These are phyloP conservation scores for Rutilus rutilus DNA, from an alignment of 2,113 vertebrate species.

Conservation along the genomic window DNA sequence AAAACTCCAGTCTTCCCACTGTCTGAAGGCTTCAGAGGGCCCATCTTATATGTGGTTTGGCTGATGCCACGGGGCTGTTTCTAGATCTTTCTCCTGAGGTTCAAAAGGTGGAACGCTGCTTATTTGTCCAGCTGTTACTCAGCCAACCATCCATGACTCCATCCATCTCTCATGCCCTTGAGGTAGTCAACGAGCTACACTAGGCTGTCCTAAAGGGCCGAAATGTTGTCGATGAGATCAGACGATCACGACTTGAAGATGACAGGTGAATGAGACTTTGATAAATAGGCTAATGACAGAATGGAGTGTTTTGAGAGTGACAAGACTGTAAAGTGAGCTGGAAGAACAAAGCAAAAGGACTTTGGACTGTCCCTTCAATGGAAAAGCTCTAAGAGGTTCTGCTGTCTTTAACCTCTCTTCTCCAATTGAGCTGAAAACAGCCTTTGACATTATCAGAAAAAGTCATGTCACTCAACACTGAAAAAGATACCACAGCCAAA, in stretches of 20 bases:
- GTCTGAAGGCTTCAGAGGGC: not conserved
- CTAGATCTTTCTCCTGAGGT: not conserved
- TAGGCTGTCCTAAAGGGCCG: not conserved
- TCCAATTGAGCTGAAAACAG: constrained; percentile 11
- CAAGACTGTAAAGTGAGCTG: not conserved
- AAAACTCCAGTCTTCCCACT: not conserved
- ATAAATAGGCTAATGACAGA: constrained; percentile 11
- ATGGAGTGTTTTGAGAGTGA: not conserved
- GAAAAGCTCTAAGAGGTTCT: constrained; percentile 31
- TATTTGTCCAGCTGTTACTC: constrained; percentile 11
- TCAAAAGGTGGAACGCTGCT: not conserved
- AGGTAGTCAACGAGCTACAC: not conserved
- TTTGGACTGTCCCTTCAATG: not conserved
- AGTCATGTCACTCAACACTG: constrained; percentile 63
- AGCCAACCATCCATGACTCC: constrained; percentile 10
- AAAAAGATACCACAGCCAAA: constrained; percentile 61
- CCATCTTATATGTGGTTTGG: not conserved
- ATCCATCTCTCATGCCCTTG: not conserved
- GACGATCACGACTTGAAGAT: not conserved
- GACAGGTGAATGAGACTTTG: constrained; percentile 10
- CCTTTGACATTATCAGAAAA: constrained; percentile 69
- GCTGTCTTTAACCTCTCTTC: constrained; percentile 16
- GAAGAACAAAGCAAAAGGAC: constrained; percentile 2
- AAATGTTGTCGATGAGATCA: not conserved
- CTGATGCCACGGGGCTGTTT: not conserved